These are phyloP conservation scores for Hermatobates lingyangjiaoensis DNA, from an alignment of 1,140 invertebrate species.

Conservation along the genomic window DNA sequence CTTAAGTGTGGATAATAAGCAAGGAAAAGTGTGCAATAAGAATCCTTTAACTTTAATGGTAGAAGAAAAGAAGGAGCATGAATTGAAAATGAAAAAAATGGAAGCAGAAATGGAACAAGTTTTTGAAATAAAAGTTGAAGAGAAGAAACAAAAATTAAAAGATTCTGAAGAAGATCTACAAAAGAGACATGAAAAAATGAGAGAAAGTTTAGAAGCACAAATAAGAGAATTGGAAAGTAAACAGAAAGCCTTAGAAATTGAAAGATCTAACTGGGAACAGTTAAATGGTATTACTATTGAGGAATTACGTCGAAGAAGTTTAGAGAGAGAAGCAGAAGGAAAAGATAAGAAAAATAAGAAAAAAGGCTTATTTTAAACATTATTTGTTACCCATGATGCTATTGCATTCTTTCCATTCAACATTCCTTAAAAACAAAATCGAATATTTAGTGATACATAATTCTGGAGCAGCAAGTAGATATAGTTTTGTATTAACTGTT, in stretches of 20 bases:
- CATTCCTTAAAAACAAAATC: too few species aligned
- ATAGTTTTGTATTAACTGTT: too few species aligned
- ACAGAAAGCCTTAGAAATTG: slow-evolving; percentile 1
- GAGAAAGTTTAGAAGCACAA: not conserved
- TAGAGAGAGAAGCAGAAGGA: slow-evolving; percentile 46
- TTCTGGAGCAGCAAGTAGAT: too few species aligned
- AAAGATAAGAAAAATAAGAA: not conserved
- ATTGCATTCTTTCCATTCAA: too few species aligned
- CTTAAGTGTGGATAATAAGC: slow-evolving; percentile 64
- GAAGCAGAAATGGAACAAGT: slow-evolving; percentile 6
- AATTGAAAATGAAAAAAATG: not conserved
- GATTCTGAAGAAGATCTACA: slow-evolving; percentile 2
- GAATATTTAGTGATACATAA: too few species aligned
- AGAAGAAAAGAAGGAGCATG: slow-evolving; percentile 1
- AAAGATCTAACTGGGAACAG: slow-evolving; percentile 23
- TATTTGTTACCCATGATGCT: too few species aligned
- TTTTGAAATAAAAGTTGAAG: slow-evolving; percentile 1
- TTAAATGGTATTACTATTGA: slow-evolving; percentile 71
- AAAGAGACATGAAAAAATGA: slow-evolving; percentile 3
- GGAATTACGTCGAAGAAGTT: slow-evolving; percentile 57
- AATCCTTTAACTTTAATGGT: not conserved
- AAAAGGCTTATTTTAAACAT: not conserved
- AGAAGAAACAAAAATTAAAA: slow-evolving; percentile 2
- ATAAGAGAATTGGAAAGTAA: slow-evolving; percentile 2
- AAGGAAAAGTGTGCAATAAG: slow-evolving; percentile 68